Evolutionary conservation across 2,888 invertebrate species (phyloP).

Genomic region (Pherbina coryleti): DNA sequence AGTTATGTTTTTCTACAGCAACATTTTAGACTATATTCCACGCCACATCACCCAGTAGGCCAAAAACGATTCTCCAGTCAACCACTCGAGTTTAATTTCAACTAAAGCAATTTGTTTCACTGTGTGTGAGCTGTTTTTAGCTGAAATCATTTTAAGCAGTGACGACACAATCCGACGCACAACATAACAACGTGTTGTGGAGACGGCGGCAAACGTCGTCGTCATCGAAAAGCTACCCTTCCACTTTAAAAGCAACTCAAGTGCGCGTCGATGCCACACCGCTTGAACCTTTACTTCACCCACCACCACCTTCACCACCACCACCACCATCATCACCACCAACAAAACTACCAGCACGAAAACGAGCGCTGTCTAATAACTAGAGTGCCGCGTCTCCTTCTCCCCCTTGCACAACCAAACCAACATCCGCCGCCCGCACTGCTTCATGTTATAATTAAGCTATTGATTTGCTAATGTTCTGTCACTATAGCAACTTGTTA

Average conservation of each 20-base stretch:
- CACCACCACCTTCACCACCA: not conserved
- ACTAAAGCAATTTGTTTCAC: not conserved
- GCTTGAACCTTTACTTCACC: not conserved
- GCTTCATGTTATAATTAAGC: not conserved
- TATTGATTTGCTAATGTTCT: conserved; percentile 29
- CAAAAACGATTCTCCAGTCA: not conserved
- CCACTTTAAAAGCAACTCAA: conserved; percentile 10
- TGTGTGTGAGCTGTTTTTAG: conserved; percentile 20
- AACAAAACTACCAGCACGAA: not conserved
- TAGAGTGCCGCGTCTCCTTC: not conserved
- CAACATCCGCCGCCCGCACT: not conserved
- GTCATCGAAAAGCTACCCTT: conserved; percentile 35
- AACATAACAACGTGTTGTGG: not conserved
- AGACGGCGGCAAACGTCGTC: not conserved
- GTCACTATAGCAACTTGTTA: conserved; percentile 4
- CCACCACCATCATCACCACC: not conserved
- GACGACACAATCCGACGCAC: conserved; percentile 4
- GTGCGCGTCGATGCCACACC: not conserved
- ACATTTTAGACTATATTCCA: not conserved
- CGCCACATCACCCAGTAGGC: not conserved
- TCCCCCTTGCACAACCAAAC: not conserved
- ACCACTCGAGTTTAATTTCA: not conserved
- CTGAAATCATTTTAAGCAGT: conserved; percentile 11
- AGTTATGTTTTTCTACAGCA: not conserved
- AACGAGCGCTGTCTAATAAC: not conserved